Evolutionary conservation across 2,888 invertebrate genomes (phyloP).

Genomic region (Ochropacha duplaris): DNA sequence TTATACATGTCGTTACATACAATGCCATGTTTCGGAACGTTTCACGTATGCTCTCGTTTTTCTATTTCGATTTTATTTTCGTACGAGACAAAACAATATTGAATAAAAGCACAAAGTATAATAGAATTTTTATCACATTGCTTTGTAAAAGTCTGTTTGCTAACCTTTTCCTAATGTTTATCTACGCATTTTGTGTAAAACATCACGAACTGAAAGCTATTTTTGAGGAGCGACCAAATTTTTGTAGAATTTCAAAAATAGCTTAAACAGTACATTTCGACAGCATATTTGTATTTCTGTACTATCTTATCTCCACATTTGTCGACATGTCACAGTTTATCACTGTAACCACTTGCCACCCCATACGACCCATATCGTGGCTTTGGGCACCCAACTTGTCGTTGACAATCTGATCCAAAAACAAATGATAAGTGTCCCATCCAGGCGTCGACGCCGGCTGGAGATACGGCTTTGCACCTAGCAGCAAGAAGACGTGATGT

Average conservation of each 20-base stretch:
- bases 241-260: too few species aligned
- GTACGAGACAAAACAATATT: neutral
- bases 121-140: neutral
- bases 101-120: neutral
- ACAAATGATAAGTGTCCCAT: conserved; percentile 18
- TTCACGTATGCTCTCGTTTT: neutral
- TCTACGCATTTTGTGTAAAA: neutral
- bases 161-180: neutral
- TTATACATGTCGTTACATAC: neutral
- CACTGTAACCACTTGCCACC: neutral
- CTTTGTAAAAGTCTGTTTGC: neutral
- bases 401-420: conserved; percentile 6
- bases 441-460: conserved; percentile 90
- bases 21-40: neutral
- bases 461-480: conserved; percentile 97
- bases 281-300: too few species aligned
- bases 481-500: conserved; percentile 96
- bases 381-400: conserved; percentile 6
- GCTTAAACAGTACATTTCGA: neutral
- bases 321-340: neutral
- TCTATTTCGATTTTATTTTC: neutral
- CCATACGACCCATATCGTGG: neutral
- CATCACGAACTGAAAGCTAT: neutral
- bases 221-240: neutral
- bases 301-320: neutral